Evolutionary conservation across 2,888 invertebrate genomes (phyloP).

Genomic region (Agonopterix heracliana): DNA sequence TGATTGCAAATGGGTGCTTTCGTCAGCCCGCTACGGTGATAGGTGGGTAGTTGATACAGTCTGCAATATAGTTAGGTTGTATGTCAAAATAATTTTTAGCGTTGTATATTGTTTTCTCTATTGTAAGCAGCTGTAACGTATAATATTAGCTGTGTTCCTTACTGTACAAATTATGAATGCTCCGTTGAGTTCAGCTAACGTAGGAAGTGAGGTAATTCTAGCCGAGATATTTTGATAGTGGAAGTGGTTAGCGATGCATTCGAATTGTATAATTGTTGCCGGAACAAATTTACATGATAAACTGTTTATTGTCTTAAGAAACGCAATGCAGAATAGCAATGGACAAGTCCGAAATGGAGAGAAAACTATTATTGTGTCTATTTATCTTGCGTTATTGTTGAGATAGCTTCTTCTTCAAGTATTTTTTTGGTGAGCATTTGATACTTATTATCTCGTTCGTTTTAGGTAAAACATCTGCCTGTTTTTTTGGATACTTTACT

Average conservation of each 20-base stretch:
- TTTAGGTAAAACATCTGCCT: too few relatives aligned
- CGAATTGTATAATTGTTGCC: constrained; percentile 2
- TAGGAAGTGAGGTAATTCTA: constrained; percentile 14
- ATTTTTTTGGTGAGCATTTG: too few relatives aligned
- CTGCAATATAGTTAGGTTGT: constrained; percentile 3
- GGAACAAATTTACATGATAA: too few relatives aligned
- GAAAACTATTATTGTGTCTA: too few relatives aligned
- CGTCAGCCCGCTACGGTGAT: constrained; percentile 26
- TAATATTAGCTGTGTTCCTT: constrained; percentile 4
- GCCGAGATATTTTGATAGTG: constrained; percentile 16
- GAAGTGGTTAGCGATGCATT: constrained; percentile 9
- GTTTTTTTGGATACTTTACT: too few relatives aligned
- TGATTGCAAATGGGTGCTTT: constrained; percentile 56
- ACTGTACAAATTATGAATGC: constrained; percentile 15
- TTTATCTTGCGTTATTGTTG: too few relatives aligned
- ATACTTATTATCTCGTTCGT: too few relatives aligned
- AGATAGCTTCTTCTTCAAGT: too few relatives aligned
- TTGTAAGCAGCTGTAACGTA: neutral
- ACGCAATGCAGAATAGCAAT: too few relatives aligned
- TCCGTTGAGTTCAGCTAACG: constrained; percentile 12
- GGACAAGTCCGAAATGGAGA: too few relatives aligned
- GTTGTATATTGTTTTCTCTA: neutral
- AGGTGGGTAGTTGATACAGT: constrained; percentile 15
- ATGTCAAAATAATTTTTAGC: constrained; percentile 2
- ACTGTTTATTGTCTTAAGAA: too few relatives aligned